Evolutionary conservation across 1,140 invertebrate genomes (phyloP), one percentile per base, ranked within the genome.

Genomic region (Drosophila navojoa): DNA sequence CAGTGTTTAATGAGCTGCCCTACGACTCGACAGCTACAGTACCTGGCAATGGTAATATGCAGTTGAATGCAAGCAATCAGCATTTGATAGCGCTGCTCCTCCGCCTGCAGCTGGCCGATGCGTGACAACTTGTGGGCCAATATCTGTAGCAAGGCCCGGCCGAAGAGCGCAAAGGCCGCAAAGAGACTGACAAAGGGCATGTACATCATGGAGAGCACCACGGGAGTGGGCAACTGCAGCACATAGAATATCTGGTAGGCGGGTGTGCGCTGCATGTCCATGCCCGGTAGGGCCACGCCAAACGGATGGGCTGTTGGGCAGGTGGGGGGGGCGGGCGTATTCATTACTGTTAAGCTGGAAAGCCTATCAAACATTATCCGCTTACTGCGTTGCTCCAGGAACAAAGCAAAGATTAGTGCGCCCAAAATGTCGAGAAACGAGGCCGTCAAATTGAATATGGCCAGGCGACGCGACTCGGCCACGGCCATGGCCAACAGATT

Each of bases 151-250:
- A 86, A 68, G 5, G 82, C 74, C 25, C 77, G 79, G 3, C 85
- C 91, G 25, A 92, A 92, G 72, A 91, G 79, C 19, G 90, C 77
- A 59, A 91, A 78, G 4, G 85, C 76, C 11, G 76, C 91, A 47
- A 92, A 91, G 15, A 91, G 68, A 61, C 77, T 91, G 5, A 91
- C 82, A 67, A 90, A 92, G 3, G 91, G 89, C 91, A 92, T 91
- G 45, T 92, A 92, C 81, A 92, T 75, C 49, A 76, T 57, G 9
- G 74, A 75, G 13, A 92, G 59, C 3, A 90, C 54, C 4, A 91
- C 13, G 15, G 89, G 89, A 4, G 60, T 70, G 19, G 86, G 71
- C 9, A 91, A 22, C 69, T 91, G 76, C 53, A 75, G 32, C 25
- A 91, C n/a, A 59, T 89, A 92, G 16, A 89, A 35, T 5, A 89